Conservation (phyloP, 2,888 invertebrate genomes). For the Thymelicus lineola region DNA sequence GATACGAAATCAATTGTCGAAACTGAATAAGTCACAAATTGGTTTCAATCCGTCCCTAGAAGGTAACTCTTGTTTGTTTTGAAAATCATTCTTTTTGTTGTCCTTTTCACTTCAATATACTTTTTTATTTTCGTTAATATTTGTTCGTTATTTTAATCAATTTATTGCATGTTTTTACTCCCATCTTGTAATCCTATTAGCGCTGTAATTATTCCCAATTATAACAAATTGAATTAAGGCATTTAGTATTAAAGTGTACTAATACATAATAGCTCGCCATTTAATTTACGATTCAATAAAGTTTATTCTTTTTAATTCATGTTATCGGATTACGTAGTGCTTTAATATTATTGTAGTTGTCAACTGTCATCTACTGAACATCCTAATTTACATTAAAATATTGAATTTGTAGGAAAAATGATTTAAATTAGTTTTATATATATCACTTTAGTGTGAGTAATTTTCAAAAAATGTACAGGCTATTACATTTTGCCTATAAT, state of each 20-base stretch:
- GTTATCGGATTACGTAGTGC: neutral
- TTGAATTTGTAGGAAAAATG: neutral
- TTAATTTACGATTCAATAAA: slow-evolving; percentile 21
- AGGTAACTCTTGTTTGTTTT: slow-evolving; percentile 47
- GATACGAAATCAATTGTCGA: slow-evolving; percentile 49
- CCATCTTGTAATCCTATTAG: slow-evolving; percentile 27
- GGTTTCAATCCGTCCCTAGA: slow-evolving; percentile 76
- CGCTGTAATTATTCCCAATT: slow-evolving; percentile 30
- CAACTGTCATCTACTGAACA: neutral
- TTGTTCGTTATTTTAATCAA: slow-evolving; percentile 10
- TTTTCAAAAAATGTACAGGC: neutral
- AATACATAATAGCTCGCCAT: slow-evolving; percentile 29
- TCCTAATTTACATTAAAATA: neutral
- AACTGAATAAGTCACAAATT: slow-evolving; percentile 54
- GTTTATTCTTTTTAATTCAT: slow-evolving; percentile 29
- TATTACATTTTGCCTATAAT: neutral
- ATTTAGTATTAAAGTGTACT: slow-evolving; percentile 29
- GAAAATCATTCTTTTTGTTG: neutral
- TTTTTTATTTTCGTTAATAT: slow-evolving; percentile 20
- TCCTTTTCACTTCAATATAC: neutral
- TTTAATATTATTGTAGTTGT: slow-evolving; percentile 1
- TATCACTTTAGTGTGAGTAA: neutral
- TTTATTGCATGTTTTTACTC: slow-evolving; percentile 16
- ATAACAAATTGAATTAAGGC: slow-evolving; percentile 32
- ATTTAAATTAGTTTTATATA: too few species aligned